Evolutionary conservation across 2,113 vertebrate species (phyloP), one percentile per base, ranked within the genome.

Genomic region (Nestor notabilis): DNA sequence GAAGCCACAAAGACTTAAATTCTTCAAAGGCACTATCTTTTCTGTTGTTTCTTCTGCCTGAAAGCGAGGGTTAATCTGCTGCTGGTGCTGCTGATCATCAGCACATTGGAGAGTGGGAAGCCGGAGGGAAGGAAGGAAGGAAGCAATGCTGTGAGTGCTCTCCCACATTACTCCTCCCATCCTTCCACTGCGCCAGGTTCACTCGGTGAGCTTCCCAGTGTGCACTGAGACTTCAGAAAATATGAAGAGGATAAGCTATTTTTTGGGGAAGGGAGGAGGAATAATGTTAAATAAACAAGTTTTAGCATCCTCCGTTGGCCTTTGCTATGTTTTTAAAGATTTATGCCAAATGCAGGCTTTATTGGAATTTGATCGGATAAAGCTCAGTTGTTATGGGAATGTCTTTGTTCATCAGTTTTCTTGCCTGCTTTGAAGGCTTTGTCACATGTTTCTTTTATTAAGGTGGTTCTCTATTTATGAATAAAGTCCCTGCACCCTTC

Each of bases 311-410:
- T 94, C 63, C 82, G 90, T 88, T 75, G 85, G 93, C 83, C 64
- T 72, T 95, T 91, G 70, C 89, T 95, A 66, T 96, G 94, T 98
- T 97, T 97, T 96, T 92, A 96, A 96, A 98, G 94, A 95, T 97
- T 97, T 95, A 83, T 88, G 95, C 81, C 97, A 97, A 97, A 98
- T 96, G 85, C 90, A 89, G 89, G 66, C 93, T 98, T 98, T 98
- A 96, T 97, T 97, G 95, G 89, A 96, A 97, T 97, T 93, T 71
- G 64, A 96, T 98, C 97, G 92, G 93, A 97, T 97, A 97, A 97
- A 95, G 78, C 84, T 94, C 83, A 46, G 43, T 95, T 91, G 88
- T 96, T 97, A 92, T 94, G 92, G 92, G 83, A 98, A 97, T 96
- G 83, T 89, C 93, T 98, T 97, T 96, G 89, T 94, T 96, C 83